Evolutionary conservation across 2,113 vertebrate species (phyloP).

Genomic region (Bos taurus): ARS-UCD2.0 NC_037343.1:23348501-23349000

Average conservation of each 20-base stretch:
- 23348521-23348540: background rate
- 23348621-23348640: background rate
- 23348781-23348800: background rate
- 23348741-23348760: background rate
- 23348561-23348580: background rate
- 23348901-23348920: background rate
- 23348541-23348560: background rate
- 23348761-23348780: rapidly evolving
- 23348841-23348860: background rate
- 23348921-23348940: background rate
- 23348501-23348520: background rate
- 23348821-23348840: background rate
- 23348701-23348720: background rate
- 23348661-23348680: background rate
- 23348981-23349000: background rate
- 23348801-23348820: background rate
- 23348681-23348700: background rate
- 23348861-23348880: background rate
- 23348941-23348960: rapidly evolving
- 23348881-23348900: background rate
- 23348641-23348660: background rate
- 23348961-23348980: background rate
- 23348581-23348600: background rate
- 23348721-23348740: too few species aligned
- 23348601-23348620: background rate